phyloP scores from a whole-genome alignment of 2,113 vertebrate genomes.

The Gavia stellata region DNA sequence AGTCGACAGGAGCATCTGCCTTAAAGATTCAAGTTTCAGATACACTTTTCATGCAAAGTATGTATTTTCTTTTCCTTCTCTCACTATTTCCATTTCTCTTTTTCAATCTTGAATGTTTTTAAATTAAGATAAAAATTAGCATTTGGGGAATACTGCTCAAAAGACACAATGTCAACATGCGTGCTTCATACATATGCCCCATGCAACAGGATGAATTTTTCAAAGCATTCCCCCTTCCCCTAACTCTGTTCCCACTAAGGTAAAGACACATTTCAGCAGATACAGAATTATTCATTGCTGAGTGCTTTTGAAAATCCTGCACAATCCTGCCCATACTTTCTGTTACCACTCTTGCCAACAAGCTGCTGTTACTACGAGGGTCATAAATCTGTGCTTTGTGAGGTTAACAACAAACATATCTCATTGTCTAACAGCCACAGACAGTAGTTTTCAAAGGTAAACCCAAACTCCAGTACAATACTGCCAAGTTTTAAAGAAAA shows the following conservation, averaged over 20 bases:
- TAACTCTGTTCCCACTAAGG: background rate
- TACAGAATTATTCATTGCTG: background rate
- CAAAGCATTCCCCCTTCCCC: background rate
- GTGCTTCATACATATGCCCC: rapidly evolving
- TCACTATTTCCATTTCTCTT: background rate
- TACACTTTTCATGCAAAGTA: background rate
- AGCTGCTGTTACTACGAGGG: background rate
- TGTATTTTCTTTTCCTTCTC: background rate
- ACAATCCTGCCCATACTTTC: background rate
- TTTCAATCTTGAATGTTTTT: background rate
- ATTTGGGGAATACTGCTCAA: background rate
- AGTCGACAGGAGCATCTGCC: background rate
- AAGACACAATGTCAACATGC: background rate
- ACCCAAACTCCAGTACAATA: background rate
- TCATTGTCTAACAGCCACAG: background rate
- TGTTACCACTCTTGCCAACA: background rate
- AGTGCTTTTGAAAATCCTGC: background rate
- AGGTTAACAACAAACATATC: background rate
- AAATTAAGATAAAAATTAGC: background rate
- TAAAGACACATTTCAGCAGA: background rate
- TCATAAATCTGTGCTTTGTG: background rate
- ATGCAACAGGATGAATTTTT: background rate
- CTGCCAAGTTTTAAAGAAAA: background rate
- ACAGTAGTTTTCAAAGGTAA: background rate
- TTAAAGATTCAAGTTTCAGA: background rate